Conservation (phyloP, 2,113 vertebrate genomes). For the Sinocyclocheilus grahami region DNA sequence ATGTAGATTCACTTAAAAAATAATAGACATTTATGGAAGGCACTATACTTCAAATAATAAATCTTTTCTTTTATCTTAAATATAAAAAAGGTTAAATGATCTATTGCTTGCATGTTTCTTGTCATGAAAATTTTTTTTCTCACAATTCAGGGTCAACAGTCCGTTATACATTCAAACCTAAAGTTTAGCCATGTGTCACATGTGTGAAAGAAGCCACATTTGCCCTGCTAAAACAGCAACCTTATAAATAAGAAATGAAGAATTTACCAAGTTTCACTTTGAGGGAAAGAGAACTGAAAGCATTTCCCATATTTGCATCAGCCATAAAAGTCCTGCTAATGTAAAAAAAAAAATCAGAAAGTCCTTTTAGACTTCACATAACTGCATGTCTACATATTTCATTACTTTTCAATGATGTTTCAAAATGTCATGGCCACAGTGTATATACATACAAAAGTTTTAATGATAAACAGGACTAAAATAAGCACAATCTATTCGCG, state of each 20-base stretch:
- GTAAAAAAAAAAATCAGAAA: neutral
- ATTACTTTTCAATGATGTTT: neutral
- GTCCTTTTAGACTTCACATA: neutral
- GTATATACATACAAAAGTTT: neutral
- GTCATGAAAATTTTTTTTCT: neutral
- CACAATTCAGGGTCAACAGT: neutral
- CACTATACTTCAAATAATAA: neutral
- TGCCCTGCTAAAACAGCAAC: neutral
- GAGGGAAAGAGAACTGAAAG: slow-evolving; percentile 34
- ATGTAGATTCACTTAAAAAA: neutral
- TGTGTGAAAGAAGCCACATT: neutral
- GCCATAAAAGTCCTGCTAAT: neutral
- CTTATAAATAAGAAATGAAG: neutral
- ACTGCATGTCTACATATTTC: neutral
- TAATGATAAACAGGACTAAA: neutral
- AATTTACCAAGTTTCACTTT: slow-evolving; percentile 10
- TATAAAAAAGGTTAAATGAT: neutral
- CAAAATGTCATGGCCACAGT: neutral
- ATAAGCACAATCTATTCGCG: neutral
- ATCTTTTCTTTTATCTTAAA: neutral
- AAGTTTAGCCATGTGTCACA: neutral
- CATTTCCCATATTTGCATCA: slow-evolving; percentile 13
- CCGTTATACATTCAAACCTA: neutral
- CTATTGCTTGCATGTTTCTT: neutral
- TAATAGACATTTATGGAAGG: neutral